These are phyloP conservation scores for Amphimallon solstitiale DNA, from an alignment of 2,888 invertebrate species.

Conservation along the genomic window DNA sequence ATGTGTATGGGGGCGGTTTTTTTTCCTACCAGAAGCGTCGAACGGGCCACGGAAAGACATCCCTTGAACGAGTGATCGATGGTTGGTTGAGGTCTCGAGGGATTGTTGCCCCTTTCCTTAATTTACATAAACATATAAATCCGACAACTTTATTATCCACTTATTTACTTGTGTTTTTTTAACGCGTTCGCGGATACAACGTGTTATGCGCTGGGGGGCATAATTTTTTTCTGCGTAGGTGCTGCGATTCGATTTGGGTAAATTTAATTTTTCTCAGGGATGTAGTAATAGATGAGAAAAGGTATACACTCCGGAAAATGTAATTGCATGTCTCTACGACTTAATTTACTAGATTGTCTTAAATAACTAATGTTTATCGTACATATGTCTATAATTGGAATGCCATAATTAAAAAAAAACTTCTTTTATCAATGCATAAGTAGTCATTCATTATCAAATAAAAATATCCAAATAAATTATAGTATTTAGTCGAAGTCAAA, in stretches of 20 bases:
- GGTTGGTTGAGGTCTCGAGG: constrained; percentile 12
- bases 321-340: constrained; percentile 14
- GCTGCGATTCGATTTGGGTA: constrained; percentile 8
- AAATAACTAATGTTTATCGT: too few species aligned
- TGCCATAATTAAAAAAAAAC: too few species aligned
- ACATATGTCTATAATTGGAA: too few species aligned
- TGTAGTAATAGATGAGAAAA: background rate
- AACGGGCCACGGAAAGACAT: constrained; percentile 1
- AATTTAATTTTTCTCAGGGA: constrained; percentile 21
- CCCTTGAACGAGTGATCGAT: constrained; percentile 24
- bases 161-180: constrained; percentile 33
- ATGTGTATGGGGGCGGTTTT: background rate
- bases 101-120: constrained; percentile 28
- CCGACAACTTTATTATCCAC: constrained; percentile 35
- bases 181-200: constrained; percentile 23
- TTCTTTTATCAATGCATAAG: too few species aligned
- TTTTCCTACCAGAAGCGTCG: background rate
- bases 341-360: background rate
- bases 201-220: constrained; percentile 15
- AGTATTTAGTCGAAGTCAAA: background rate
- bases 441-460: too few species aligned
- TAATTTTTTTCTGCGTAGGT: constrained; percentile 3
- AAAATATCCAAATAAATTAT: background rate
- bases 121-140: constrained; percentile 34
- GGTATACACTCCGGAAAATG: background rate